These are phyloP conservation scores for Laticauda laticaudata DNA, from an alignment of 2,113 vertebrate species.

Conservation along the genomic window DNA sequence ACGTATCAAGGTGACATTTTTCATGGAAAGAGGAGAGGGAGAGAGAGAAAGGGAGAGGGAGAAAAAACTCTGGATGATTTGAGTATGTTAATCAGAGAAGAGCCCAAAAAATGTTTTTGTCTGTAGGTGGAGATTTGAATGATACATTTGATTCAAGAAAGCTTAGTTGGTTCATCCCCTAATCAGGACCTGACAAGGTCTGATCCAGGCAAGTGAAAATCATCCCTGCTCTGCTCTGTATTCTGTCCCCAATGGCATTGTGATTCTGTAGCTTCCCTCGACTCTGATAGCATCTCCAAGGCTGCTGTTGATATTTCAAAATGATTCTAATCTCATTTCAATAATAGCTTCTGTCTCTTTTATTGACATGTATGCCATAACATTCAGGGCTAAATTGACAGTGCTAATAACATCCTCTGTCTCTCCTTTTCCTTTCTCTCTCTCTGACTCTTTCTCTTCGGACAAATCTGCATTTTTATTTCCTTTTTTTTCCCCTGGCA, in stretches of 20 bases:
- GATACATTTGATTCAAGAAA: conserved; percentile 59
- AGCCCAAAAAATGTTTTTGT: conserved; percentile 13
- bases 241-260: conserved; percentile 59
- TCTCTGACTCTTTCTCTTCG: conserved; percentile 54
- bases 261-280: conserved; percentile 68
- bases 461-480: conserved; percentile 55
- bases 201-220: conserved; percentile 65
- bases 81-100: conserved; percentile 10
- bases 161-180: conserved; percentile 63
- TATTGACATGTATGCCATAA: conserved; percentile 69
- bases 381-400: conserved; percentile 70
- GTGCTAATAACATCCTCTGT: conserved; percentile 67
- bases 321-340: conserved; percentile 74
- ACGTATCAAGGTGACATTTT: not conserved
- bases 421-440: conserved; percentile 23
- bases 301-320: conserved; percentile 75
- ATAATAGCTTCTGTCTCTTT: conserved; percentile 78
- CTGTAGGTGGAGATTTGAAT: not conserved
- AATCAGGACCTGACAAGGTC: conserved; percentile 61
- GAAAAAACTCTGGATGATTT: not conserved
- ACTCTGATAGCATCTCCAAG: conserved; percentile 68
- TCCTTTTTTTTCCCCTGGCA: not conserved
- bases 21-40: not conserved
- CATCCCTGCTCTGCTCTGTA: conserved; percentile 58
- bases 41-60: not conserved